Evolutionary conservation across 2,113 vertebrate genomes (phyloP).

Genomic region (Podarcis cretensis): DNA sequence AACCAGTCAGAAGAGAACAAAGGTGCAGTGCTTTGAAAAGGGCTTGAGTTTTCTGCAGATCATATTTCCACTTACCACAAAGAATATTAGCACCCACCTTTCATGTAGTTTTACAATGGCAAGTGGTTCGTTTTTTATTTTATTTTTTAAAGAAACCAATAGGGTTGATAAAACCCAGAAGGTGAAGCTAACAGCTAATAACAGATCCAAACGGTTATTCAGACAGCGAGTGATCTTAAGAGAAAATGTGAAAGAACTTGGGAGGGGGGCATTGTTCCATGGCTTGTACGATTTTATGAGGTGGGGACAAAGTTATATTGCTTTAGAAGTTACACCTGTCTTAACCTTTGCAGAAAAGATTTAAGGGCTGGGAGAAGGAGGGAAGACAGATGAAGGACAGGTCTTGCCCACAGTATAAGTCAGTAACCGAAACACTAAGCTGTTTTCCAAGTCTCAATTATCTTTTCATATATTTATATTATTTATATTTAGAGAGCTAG

Average conservation of each 20-base stretch:
- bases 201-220: rapidly evolving
- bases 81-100: neutral
- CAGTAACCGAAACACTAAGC: rapidly evolving
- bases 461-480: neutral
- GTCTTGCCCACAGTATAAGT: rapidly evolving
- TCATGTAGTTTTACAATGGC: neutral
- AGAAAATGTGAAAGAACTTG: neutral
- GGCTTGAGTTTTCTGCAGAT: neutral
- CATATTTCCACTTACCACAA: neutral
- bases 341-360: neutral
- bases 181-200: neutral
- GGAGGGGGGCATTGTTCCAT: neutral
- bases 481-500: no score
- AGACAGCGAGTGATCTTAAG: neutral
- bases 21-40: neutral
- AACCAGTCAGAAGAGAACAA: constrained; percentile 16
- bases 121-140: neutral
- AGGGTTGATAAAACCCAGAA: neutral
- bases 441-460: neutral
- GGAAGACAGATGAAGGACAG: neutral
- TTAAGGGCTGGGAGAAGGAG: neutral
- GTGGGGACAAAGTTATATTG: neutral
- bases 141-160: neutral
- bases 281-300: neutral
- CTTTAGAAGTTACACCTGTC: neutral